Base-by-base conservation (phyloP, 2,888 invertebrate species). In the Apamea epomidion region DNA sequence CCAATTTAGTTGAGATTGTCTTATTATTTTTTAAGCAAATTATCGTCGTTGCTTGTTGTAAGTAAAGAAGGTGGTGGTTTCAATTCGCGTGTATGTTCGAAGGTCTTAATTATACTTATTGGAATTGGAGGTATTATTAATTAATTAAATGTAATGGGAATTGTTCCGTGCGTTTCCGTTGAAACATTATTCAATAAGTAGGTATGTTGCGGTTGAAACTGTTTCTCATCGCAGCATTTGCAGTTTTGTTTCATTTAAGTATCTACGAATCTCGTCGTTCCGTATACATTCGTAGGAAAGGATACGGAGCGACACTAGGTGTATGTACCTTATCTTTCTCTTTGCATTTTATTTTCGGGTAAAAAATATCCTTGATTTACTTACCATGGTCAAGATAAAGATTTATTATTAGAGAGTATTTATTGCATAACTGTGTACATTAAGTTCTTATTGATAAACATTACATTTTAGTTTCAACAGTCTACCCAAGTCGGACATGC, bases 1-100 rank as follows among this genome's bases (percentile, higher is more conserved):
- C 92, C 93, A 94, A 95, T 94, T 94, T 93, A 85, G 91, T 88
- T 81, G 84, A 84, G 91, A 91, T 91, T 91, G 89, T 89, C 90
- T 87, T 91, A 88, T 89, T 91, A 87, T 89, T 87, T 84, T 88
- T 89, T 82, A 73, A 81, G 74, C 86, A 89, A 91, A 90, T 90
- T 90, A 86, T 84, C 78, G 78, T 71, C 25, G 87, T 86, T 87
- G 65, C 65, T 37, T 21, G 60, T 70, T 74, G 51, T 74, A 73
- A 74, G 82, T 74, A 81, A 86, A 84, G 75, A 82, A 76, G 71
- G 0, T 69, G 18, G 73, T 76, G 74, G 73, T 82, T 74, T 70
- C 67, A 42, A 81, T 80, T 81, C 51, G 80, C 88, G 25, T 83
- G 78, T 86, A 32, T 72, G 72, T 87, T 71, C 68, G 10, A 54